Base-by-base conservation (phyloP, 1,140 invertebrate species). In the Drosophila serrata region DNA sequence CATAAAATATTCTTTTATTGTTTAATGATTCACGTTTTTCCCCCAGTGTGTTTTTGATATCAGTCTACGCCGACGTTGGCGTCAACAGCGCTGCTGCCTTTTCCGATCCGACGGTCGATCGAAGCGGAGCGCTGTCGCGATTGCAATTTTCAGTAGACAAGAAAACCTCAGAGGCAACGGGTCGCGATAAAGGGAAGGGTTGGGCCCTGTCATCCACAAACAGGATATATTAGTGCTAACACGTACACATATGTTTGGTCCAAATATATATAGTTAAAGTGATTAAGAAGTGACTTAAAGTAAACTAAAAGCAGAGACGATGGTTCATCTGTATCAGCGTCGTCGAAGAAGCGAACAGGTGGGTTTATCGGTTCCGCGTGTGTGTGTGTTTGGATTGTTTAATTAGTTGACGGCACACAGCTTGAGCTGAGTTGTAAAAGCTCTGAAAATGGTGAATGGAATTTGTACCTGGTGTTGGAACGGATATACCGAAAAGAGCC, bases 311-410 rank as follows among this genome's bases (percentile, higher is more conserved):
- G 62, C 13, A 22, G 11, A 5, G 51, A 82, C 43, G 62, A 88
- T 88, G 84, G 84, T 88, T 75, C 81, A 90, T 60, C 62, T 88
- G 17, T 88, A 81, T 64, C 85, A 88, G 55, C 80, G 84, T 40
- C 85, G 84, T 49, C 85, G 77, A 72, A 81, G 46, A 45, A 68
- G 85, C 22, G 84, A 88, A 67, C 84, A 88, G 84, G 84, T 88
- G 85, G 80, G 84, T 84, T n/a, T 74, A 27, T 73, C 37, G 45
- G 29, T 22, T 31, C 24, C 33, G 27, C 6, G 43, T 69, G 7
- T 56, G 43, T 69, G 7, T 56, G 37, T 63, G 12, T 80, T 46
- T 39, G 39, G 39, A 85, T 57, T 73, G 42, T 46, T 77, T 68
- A 85, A 84, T 84, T 80, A 76, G 49, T 42, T 51, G 35, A n/a